phyloP scores from a whole-genome alignment of 2,113 vertebrate species.

The Beaufortia kweichowensis region DNA sequence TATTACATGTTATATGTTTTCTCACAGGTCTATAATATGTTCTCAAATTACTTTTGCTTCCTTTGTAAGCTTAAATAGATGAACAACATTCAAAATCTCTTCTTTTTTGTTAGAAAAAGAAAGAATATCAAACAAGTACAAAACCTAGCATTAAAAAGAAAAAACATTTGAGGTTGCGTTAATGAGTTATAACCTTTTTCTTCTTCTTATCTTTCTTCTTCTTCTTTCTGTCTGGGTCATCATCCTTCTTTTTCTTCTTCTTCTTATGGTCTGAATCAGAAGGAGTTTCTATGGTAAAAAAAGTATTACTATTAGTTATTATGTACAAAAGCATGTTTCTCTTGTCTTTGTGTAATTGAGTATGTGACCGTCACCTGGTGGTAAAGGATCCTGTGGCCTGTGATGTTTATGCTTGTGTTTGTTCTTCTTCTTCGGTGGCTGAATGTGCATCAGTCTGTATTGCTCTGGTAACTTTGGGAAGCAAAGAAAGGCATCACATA shows the following conservation, averaged over 20 bases:
- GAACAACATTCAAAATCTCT: too few relatives aligned
- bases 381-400: constrained; percentile 89
- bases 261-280: constrained; percentile 98
- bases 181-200: constrained; percentile 82
- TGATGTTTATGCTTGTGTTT: constrained; percentile 97
- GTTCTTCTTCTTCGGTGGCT: constrained; percentile 96
- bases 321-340: background rate
- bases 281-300: constrained; percentile 82
- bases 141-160: too few relatives aligned
- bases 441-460: constrained; percentile 96
- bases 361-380: constrained; percentile 78
- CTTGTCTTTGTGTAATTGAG: background rate
- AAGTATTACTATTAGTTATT: background rate
- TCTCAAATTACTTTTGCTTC: too few relatives aligned
- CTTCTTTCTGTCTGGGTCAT: constrained; percentile 93
- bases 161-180: too few relatives aligned
- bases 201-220: constrained; percentile 99
- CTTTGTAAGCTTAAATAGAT: too few relatives aligned
- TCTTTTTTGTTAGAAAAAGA: too few relatives aligned
- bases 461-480: constrained; percentile 87
- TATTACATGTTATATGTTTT: too few relatives aligned
- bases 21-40: too few relatives aligned
- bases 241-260: constrained; percentile 98
- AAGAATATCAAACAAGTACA: too few relatives aligned
- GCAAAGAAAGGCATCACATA: background rate